Conservation (phyloP, 2,113 vertebrate species). For the Brachionichthys hirsutus region DNA sequence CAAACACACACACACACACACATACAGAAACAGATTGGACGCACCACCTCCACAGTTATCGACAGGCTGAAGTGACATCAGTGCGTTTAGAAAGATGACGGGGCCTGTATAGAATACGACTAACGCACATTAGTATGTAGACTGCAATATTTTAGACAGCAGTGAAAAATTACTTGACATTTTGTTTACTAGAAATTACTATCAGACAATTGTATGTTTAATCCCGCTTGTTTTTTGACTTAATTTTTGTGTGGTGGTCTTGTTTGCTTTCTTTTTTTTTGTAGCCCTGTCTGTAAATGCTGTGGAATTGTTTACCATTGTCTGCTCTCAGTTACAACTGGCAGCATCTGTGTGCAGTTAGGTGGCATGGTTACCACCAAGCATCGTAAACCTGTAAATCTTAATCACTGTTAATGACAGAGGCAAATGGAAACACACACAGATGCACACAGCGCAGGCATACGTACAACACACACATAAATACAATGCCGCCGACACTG, state of each 20-base stretch:
- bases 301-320: constrained; percentile 66
- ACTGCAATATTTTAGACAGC: constrained; percentile 22
- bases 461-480: constrained; percentile 40
- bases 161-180: constrained; percentile 28
- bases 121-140: constrained; percentile 41
- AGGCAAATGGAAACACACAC: constrained; percentile 73
- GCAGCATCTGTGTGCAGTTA: constrained; percentile 82
- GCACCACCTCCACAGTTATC: constrained; percentile 61
- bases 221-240: neutral
- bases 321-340: constrained; percentile 54
- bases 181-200: constrained; percentile 17
- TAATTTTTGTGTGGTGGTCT: neutral
- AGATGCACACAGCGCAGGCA: constrained; percentile 19
- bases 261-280: neutral
- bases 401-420: constrained; percentile 77
- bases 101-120: constrained; percentile 69
- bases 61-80: constrained; percentile 75
- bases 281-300: constrained; percentile 41
- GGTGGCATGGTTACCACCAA: constrained; percentile 72
- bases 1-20: constrained; percentile 1
- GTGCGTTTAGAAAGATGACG: constrained; percentile 76
- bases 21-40: neutral
- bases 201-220: constrained; percentile 2
- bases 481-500: constrained; percentile 49
- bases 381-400: constrained; percentile 74